Evolutionary conservation across 2,888 invertebrate species (phyloP), one percentile per base, ranked within the genome.

Genomic region (Amiota communis): DNA sequence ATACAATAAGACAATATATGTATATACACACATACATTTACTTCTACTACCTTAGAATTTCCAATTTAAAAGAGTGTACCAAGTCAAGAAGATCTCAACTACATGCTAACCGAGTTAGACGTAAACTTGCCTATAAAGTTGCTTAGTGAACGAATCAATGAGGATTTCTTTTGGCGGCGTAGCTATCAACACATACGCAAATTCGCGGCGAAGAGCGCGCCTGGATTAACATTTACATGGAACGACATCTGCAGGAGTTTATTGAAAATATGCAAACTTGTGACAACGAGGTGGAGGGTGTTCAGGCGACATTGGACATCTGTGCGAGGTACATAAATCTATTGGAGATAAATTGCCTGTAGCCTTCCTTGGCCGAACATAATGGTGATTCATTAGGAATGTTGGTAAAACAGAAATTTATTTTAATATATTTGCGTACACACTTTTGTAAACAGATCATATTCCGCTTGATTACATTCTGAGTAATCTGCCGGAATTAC

Each of bases 181-280:
- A 84, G 87, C 80, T 90, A 86, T 68, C 80, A 67, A 81, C 86
- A 69, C 81, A 82, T 6, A 61, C 78, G 47, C 79, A 77, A 71
- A 10, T 77, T 48, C 77, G 78, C 47, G 78, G 77, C 73, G 72
- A 6, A 63, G 79, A 78, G 63, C 76, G 81, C 49, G 79, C 76
- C 68, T 90, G 90, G 90, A 89, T 90, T 83, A 88, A 87, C 81
- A 83, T 88, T 74, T 90, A 89, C 83, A 89, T 90, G 88, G 89
- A 90, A 79, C 88, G 88, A 80, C 88, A 90, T 87, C 83, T 90
- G 77, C 86, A 89, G 77, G 89, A 90, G 84, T 88, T 87, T 78
- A 82, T 90, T 75, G 89, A 90, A 79, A 86, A 87, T 77, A 80
- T 87, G 75, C 86, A 88, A 76, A 85, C 88, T 76, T 81, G 79